Evolutionary conservation across 1,140 invertebrate species (phyloP).

Genomic region (Drosophila sucinea): DNA sequence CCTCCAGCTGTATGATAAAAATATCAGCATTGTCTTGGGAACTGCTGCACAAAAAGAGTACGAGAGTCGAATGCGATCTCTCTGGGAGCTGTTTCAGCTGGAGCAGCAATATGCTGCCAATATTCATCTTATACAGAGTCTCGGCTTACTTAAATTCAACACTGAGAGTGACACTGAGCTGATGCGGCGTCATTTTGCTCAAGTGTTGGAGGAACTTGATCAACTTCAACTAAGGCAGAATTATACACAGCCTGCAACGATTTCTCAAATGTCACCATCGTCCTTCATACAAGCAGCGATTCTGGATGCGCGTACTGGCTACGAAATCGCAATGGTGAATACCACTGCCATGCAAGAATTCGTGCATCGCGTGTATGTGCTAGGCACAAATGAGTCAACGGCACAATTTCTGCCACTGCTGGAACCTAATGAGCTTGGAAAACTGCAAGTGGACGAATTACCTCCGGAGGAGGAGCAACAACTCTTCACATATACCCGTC

Average conservation of each 20-base stretch:
- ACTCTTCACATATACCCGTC: slow-evolving; percentile 67
- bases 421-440: slow-evolving; percentile 35
- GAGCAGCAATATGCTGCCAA: slow-evolving; percentile 67
- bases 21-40: slow-evolving; percentile 58
- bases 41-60: slow-evolving; percentile 66
- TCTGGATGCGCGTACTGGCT: slow-evolving; percentile 30
- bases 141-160: slow-evolving; percentile 53
- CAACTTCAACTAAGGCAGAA: slow-evolving; percentile 8
- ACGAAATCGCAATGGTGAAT: slow-evolving; percentile 55
- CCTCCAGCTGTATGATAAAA: slow-evolving; percentile 63
- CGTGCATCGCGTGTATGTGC: slow-evolving; percentile 58
- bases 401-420: slow-evolving; percentile 45
- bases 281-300: slow-evolving; percentile 25
- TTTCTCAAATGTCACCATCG: background rate
- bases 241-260: background rate
- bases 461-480: slow-evolving; percentile 38
- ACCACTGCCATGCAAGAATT: slow-evolving; percentile 77
- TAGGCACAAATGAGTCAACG: slow-evolving; percentile 55
- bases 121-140: slow-evolving; percentile 39
- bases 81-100: slow-evolving; percentile 72
- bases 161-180: slow-evolving; percentile 26
- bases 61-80: slow-evolving; percentile 63
- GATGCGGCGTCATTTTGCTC: slow-evolving; percentile 38
- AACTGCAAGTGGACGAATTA: slow-evolving; percentile 22
- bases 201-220: slow-evolving; percentile 51